Conservation (phyloP, 2,113 vertebrate genomes). For the Nymphicus hollandicus region DNA sequence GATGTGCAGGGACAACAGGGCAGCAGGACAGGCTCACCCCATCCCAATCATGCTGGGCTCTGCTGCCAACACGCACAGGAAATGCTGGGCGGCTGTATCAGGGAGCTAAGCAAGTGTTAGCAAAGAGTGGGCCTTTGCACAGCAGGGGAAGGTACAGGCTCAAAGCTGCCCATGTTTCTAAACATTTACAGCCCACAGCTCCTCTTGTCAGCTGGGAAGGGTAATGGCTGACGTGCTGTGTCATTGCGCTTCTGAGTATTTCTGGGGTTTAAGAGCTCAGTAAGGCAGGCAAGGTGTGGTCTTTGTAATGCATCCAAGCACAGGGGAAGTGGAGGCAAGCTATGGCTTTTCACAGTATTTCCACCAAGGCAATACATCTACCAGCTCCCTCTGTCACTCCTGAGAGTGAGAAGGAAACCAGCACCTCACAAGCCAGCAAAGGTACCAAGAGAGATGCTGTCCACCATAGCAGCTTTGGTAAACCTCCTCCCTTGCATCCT, state of each 20-base stretch:
- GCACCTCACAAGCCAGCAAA: not conserved
- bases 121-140: not conserved
- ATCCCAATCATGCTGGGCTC: fast-evolving
- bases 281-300: not conserved
- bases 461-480: not conserved
- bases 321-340: fast-evolving
- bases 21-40: not conserved
- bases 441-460: not conserved
- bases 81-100: not conserved
- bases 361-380: not conserved
- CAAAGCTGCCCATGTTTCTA: not conserved
- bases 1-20: fast-evolving
- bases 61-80: not conserved
- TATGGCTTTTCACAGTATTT: not conserved
- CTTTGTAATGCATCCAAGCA: not conserved
- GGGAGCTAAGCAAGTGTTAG: fast-evolving
- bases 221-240: not conserved
- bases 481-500: not conserved
- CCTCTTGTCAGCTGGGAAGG: not conserved
- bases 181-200: fast-evolving
- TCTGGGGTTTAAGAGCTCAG: not conserved
- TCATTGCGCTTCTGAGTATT: not conserved
- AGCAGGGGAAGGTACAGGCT: not conserved
- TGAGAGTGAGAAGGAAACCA: not conserved
- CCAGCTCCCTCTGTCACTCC: not conserved